phyloP scores from a whole-genome alignment of 2,797 vertebrate genomes.

The Rhyacichthys aspro region DNA sequence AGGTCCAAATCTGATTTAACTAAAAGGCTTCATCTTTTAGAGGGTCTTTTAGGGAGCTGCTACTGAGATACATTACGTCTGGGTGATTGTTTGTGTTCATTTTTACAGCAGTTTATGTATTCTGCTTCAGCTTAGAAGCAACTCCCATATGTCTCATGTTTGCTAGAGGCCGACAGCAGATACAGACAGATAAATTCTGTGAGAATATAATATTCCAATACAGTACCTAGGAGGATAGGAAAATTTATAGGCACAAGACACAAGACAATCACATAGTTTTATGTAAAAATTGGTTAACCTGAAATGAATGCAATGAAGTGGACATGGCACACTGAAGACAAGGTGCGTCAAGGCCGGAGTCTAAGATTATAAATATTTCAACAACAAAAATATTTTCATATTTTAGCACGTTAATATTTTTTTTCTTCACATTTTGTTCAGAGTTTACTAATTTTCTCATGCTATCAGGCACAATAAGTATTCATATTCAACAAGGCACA shows the following conservation, averaged over 20 bases:
- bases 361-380: too few species aligned
- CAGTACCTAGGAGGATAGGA: not conserved
- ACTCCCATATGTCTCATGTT: constrained; percentile 45
- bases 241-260: not conserved
- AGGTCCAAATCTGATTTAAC: constrained; percentile 71
- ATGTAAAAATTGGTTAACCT: not conserved
- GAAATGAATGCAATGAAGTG: not conserved
- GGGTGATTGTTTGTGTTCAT: constrained; percentile 64
- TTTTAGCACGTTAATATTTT: too few species aligned
- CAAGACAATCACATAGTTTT: not conserved
- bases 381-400: too few species aligned
- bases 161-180: constrained; percentile 32
- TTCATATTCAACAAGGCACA: too few species aligned
- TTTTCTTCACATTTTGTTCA: too few species aligned
- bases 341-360: too few species aligned
- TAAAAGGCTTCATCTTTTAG: constrained; percentile 75
- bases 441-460: too few species aligned
- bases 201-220: constrained; percentile 24
- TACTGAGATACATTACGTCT: constrained; percentile 65
- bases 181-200: constrained; percentile 34
- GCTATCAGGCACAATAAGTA: too few species aligned
- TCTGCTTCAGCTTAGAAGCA: constrained; percentile 55
- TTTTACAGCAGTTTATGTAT: constrained; percentile 71
- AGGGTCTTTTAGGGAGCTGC: constrained; percentile 62
- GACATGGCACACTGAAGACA: not conserved